Evolutionary conservation across 2,888 invertebrate genomes (phyloP).

Genomic region (Pogonocherus hispidulus): DNA sequence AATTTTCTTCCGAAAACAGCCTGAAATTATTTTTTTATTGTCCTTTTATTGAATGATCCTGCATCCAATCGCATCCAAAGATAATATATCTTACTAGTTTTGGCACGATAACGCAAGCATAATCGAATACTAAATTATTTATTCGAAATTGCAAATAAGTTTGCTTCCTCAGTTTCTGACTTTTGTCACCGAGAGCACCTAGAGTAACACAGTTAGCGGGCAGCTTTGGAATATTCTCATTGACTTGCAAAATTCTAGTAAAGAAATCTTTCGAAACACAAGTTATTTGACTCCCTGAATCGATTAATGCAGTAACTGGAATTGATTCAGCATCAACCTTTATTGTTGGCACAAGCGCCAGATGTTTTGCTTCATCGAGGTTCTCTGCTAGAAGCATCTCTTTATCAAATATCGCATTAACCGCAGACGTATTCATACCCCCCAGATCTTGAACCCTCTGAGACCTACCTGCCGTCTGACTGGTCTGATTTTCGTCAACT

Average conservation of each 20-base stretch:
- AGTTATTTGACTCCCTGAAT: conserved; percentile 6
- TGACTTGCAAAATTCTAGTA: background rate
- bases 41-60: background rate
- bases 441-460: too few relatives aligned
- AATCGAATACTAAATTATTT: background rate
- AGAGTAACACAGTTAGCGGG: conserved; percentile 4
- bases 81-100: conserved; percentile 9
- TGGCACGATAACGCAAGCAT: conserved; percentile 13
- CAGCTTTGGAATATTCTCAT: background rate
- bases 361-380: background rate
- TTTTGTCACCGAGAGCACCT: conserved; percentile 6
- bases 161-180: conserved; percentile 15
- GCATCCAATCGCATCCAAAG: conserved; percentile 19
- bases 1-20: background rate
- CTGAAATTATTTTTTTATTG: background rate
- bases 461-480: too few relatives aligned
- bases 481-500: too few relatives aligned
- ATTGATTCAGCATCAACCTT: background rate
- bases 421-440: too few relatives aligned
- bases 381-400: background rate
- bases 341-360: conserved; percentile 6
- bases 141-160: background rate
- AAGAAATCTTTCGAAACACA: conserved; percentile 8
- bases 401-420: too few relatives aligned
- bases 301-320: background rate